Conservation (phyloP, 2,888 invertebrate species). For the Scaptodrosophila latifasciaeformis region DNA sequence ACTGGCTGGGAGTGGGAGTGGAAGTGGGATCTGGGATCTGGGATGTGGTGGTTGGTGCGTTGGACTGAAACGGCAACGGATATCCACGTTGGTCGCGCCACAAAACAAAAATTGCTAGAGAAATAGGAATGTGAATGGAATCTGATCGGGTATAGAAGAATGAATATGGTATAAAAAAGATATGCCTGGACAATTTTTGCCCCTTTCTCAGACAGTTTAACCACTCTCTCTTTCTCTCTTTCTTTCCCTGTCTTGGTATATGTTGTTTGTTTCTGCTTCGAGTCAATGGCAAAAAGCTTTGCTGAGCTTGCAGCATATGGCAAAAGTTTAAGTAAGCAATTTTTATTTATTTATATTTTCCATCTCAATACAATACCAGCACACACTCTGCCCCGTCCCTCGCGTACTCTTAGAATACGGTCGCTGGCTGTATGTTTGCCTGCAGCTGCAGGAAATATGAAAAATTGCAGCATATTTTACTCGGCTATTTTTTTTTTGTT, state of each 20-base stretch:
- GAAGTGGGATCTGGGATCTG: no score
- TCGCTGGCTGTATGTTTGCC: slow-evolving; percentile 6
- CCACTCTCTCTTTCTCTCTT: slow-evolving; percentile 17
- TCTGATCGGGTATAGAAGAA: not conserved
- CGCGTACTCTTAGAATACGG: slow-evolving; percentile 12
- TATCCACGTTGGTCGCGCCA: slow-evolving; percentile 48
- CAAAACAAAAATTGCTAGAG: slow-evolving; percentile 32
- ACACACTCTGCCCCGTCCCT: slow-evolving; percentile 11
- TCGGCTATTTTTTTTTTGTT: no score
- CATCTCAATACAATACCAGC: slow-evolving; percentile 33
- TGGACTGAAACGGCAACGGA: slow-evolving; percentile 57
- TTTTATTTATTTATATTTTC: slow-evolving; percentile 51
- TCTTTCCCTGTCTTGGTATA: not conserved
- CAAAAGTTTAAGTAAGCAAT: slow-evolving; percentile 64
- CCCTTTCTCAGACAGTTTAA: slow-evolving; percentile 10
- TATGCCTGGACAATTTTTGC: slow-evolving; percentile 47
- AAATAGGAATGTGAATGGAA: slow-evolving; percentile 24
- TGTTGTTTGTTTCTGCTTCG: not conserved
- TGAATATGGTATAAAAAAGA: slow-evolving; percentile 26
- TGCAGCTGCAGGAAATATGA: slow-evolving; percentile 47
- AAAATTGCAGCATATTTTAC: slow-evolving; percentile 63
- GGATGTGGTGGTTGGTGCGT: slow-evolving; percentile 32
- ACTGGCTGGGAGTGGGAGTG: no score
- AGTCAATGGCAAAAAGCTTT: slow-evolving; percentile 21
- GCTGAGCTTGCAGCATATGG: slow-evolving; percentile 61